phyloP scores from a whole-genome alignment of 2,113 vertebrate species.

The Cavia porcellus region DNA sequence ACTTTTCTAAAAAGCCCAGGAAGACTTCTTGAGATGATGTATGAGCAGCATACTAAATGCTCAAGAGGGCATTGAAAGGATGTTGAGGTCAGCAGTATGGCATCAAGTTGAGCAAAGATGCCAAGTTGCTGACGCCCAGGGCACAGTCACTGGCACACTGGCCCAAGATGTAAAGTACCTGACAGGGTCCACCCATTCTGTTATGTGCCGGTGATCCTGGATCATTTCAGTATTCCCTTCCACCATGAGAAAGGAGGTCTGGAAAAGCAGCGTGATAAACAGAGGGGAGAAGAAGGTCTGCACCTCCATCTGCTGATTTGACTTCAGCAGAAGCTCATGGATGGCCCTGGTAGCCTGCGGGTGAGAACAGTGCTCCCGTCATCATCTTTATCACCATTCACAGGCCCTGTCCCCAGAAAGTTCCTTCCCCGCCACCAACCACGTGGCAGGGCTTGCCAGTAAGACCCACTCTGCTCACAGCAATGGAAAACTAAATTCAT shows the following conservation, averaged over 20 bases:
- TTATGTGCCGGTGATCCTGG: fast-evolving
- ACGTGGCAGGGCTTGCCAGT: fast-evolving
- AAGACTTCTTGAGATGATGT: background rate
- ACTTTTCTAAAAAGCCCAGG: background rate
- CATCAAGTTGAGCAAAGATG: fast-evolving
- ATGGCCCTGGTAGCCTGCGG: conserved; percentile 75
- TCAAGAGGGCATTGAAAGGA: fast-evolving
- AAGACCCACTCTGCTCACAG: background rate
- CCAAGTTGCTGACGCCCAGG: fast-evolving
- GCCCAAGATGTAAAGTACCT: conserved; percentile 47
- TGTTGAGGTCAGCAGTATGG: background rate
- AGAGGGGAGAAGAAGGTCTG: conserved; percentile 62
- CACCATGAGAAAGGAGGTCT: conserved; percentile 34
- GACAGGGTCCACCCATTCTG: background rate
- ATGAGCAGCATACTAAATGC: fast-evolving
- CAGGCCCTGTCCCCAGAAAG: fast-evolving
- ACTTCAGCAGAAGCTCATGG: conserved; percentile 61
- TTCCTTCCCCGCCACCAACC: background rate
- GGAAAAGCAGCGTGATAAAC: conserved; percentile 66
- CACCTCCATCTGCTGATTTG: background rate
- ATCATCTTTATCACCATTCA: background rate
- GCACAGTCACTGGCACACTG: background rate
- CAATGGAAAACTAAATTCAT: background rate
- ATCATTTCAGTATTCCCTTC: fast-evolving
- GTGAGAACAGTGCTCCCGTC: fast-evolving